Evolutionary conservation across 2,888 invertebrate genomes (phyloP), one percentile per base, ranked within the genome.

Genomic region (Agriopis aurantiaria): DNA sequence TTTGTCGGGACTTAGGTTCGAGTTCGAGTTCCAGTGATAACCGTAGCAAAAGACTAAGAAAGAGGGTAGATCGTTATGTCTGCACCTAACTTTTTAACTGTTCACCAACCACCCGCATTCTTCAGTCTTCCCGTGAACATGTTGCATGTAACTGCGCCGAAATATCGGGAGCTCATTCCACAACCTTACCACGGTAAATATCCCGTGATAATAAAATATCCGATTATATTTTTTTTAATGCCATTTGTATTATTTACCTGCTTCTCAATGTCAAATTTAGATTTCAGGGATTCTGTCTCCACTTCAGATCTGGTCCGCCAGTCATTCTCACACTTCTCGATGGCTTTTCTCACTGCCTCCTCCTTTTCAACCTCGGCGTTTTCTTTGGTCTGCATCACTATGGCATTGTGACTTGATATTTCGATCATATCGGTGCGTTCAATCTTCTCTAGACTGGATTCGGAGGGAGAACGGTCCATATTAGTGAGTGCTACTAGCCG

Each of bases 381-480:
- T 76, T 96, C 96, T 67, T 96, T 96, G 45, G 96, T 95, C 83
- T 97, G 96, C 75, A 95, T 95, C 40, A 97, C 86, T 53, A 96
- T 96, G 0, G 96, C 95, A 78, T 97, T 96, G 82, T 96, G 96
- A 72, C 95, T 96, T 5, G 93, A 86, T 48, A 96, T 89, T 79
- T 96, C 96, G 78, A 96, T 96, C 74, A 95, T 93, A 79, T 96
- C 96, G 0, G 95, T 94, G 5, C 96, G 95, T 88, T 97, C 97
- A 23, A 96, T 96, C 88, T 96, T 97, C 82, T 98, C 97, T 7
- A 97, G 91, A 83, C 96, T 97, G 3, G 96, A 96, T 78, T 97
- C 97, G 8, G 97, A 97, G 0, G 97, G 97, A 66, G 97, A 97
- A 51, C 96, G 94, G 78, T 97, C 97, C 95, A 97, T 96, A 58